Percentiles rank a stretch among this genome's conserved stretches.
Conservation (phyloP, 1,140 invertebrate species). For the Dendroctonus valens region DNA sequence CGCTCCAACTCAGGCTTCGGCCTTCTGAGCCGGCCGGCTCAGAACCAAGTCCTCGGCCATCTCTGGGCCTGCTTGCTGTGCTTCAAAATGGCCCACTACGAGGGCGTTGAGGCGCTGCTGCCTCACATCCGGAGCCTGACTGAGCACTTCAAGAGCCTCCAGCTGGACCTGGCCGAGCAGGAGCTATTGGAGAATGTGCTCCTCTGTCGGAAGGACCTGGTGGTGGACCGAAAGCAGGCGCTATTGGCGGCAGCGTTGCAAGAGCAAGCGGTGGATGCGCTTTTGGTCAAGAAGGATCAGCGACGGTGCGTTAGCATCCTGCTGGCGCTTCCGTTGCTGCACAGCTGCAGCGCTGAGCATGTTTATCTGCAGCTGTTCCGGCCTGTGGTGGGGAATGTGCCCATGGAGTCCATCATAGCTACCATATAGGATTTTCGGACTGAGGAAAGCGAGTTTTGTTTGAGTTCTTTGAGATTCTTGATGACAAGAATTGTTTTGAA, state of each 20-base stretch:
- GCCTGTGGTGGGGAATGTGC: constrained; percentile 47
- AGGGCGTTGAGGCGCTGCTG: constrained; percentile 48
- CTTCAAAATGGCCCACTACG: constrained; percentile 61
- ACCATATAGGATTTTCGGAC: constrained; percentile 41
- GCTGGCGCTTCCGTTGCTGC: constrained; percentile 40
- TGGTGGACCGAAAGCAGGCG: constrained; percentile 34
- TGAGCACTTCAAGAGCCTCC: constrained; percentile 48
- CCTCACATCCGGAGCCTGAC: constrained; percentile 36
- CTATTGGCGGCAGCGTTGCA: constrained; percentile 36
- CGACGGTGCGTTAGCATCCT: constrained; percentile 43
- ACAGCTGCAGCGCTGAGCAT: constrained; percentile 33
- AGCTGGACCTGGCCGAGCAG: constrained; percentile 58
- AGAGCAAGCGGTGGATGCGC: constrained; percentile 35
- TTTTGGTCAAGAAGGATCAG: constrained; percentile 39
- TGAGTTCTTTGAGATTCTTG: too few relatives aligned
- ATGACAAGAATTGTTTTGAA: too few relatives aligned
- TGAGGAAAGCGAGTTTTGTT: too few relatives aligned
- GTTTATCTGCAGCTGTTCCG: constrained; percentile 43
- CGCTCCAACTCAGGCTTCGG: constrained; percentile 54
- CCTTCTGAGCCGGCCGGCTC: constrained; percentile 49
- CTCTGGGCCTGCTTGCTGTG: constrained; percentile 58
- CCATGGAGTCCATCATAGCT: constrained; percentile 46
- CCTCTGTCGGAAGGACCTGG: constrained; percentile 57
- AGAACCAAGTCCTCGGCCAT: constrained; percentile 54
- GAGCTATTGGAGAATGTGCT: constrained; percentile 63